Conservation (phyloP, 92 coral and sea anemone genomes). For the Epizoanthus fatuus region DNA sequence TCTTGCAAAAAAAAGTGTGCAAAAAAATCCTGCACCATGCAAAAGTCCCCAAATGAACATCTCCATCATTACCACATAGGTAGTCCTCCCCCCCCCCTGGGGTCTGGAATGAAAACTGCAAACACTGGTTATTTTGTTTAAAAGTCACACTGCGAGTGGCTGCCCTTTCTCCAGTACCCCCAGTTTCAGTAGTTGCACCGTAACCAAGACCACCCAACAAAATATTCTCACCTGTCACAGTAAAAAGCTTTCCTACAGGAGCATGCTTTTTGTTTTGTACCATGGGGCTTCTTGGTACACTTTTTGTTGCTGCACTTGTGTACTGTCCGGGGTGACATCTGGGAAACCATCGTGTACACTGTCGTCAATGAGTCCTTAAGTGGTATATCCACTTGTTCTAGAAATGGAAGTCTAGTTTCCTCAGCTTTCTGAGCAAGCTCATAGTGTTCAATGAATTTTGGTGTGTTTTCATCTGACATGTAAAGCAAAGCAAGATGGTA, state of each 20-base stretch:
- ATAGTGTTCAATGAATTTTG: slow-evolving; percentile 46
- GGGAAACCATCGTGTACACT: slow-evolving; percentile 13
- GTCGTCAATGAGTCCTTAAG: slow-evolving; percentile 42
- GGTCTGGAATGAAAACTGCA: too few relatives aligned
- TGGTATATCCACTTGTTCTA: slow-evolving; percentile 42
- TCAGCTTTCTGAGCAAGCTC: slow-evolving; percentile 85
- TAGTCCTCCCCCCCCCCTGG: too few relatives aligned
- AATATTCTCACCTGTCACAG: slow-evolving; percentile 64
- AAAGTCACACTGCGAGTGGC: too few relatives aligned
- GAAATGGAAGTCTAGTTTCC: slow-evolving; percentile 75
- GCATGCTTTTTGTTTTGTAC: slow-evolving; percentile 34
- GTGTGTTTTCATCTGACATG: background rate
- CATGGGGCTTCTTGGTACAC: slow-evolving; percentile 50
- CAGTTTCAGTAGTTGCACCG: too few relatives aligned
- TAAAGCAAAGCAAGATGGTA: slow-evolving; percentile 74
- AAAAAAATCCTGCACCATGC: too few relatives aligned
- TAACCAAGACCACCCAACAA: too few relatives aligned
- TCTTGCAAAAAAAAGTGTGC: too few relatives aligned
- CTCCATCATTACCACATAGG: too few relatives aligned
- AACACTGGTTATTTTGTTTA: too few relatives aligned
- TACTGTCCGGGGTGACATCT: background rate
- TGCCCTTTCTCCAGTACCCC: too few relatives aligned
- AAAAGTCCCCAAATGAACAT: too few relatives aligned
- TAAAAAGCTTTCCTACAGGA: slow-evolving; percentile 52
- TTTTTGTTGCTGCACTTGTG: slow-evolving; percentile 60